A percentile compares a stretch with the other conserved stretches of the same genome.
Conservation (phyloP, 2,113 vertebrate species). For the Ageneiosus marmoratus region DNA sequence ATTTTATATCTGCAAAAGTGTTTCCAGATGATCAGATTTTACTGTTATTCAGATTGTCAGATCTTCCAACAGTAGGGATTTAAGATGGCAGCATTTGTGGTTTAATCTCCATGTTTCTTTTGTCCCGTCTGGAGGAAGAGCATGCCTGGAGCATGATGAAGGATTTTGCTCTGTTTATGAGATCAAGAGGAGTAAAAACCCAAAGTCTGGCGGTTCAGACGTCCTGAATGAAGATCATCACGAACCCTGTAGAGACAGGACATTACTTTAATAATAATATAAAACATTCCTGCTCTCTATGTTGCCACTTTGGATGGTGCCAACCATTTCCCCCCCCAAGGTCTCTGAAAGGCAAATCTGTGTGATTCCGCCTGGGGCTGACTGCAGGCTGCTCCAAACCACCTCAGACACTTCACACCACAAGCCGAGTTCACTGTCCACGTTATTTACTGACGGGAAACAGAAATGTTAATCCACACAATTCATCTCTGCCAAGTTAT, state of each 20-base stretch:
- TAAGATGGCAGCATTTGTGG: not conserved
- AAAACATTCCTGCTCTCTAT: constrained; percentile 36
- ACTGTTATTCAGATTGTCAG: not conserved
- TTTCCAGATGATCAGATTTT: not conserved
- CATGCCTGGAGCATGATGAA: not conserved
- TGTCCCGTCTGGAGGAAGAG: not conserved
- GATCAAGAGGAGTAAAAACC: not conserved
- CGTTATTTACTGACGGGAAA: constrained; percentile 1
- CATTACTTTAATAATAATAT: constrained; percentile 47
- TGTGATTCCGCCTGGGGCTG: constrained; percentile 25
- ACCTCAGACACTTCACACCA: not conserved
- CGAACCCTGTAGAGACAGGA: constrained; percentile 34
- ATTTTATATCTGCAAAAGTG: not conserved
- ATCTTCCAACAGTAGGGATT: not conserved
- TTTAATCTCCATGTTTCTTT: not conserved
- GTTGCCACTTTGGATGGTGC: not conserved
- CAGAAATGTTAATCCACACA: constrained; percentile 19
- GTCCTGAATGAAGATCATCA: not conserved
- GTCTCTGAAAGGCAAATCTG: not conserved
- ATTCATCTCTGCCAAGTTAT: constrained; percentile 13
- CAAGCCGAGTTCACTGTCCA: constrained; percentile 8
- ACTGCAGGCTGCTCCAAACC: constrained; percentile 26
- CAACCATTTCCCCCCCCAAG: not conserved
- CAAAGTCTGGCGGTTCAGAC: not conserved
- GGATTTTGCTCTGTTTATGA: constrained; percentile 9